Evolutionary conservation across 2,113 vertebrate species (phyloP).

Genomic region (Eidolon helvum): DNA sequence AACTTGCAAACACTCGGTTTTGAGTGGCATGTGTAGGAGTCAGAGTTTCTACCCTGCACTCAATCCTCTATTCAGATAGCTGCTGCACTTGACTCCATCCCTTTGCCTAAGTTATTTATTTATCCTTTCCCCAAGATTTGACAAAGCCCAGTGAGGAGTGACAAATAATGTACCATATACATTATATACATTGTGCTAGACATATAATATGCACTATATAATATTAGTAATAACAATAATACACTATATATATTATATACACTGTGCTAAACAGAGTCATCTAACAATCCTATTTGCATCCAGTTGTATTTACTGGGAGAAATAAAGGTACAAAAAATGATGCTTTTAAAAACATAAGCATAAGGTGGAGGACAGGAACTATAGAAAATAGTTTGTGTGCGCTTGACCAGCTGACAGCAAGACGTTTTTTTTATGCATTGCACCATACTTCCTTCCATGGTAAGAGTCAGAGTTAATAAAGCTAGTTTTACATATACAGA

Average conservation of each 20-base stretch:
- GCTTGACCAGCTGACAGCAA: not conserved
- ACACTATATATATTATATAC: too few species aligned
- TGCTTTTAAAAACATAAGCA: not conserved
- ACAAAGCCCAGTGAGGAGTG: not conserved
- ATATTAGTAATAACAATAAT: too few species aligned
- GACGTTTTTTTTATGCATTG: not conserved
- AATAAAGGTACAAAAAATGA: not conserved
- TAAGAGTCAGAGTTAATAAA: not conserved
- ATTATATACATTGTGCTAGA: too few species aligned
- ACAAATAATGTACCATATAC: not conserved
- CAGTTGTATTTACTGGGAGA: not conserved
- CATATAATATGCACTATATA: too few species aligned
- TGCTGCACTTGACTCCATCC: not conserved
- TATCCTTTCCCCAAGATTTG: not conserved
- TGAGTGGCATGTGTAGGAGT: not conserved
- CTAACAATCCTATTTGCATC: too few species aligned
- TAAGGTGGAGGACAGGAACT: not conserved
- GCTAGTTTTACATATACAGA: not conserved
- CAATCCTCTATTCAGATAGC: not conserved
- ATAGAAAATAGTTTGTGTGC: not conserved
- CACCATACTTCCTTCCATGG: not conserved
- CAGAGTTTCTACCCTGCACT: not conserved
- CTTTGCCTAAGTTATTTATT: not conserved
- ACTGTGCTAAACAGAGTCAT: too few species aligned
- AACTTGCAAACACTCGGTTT: not conserved